Conservation (phyloP, 2,888 invertebrate genomes). For the Rapana venosa region DNA sequence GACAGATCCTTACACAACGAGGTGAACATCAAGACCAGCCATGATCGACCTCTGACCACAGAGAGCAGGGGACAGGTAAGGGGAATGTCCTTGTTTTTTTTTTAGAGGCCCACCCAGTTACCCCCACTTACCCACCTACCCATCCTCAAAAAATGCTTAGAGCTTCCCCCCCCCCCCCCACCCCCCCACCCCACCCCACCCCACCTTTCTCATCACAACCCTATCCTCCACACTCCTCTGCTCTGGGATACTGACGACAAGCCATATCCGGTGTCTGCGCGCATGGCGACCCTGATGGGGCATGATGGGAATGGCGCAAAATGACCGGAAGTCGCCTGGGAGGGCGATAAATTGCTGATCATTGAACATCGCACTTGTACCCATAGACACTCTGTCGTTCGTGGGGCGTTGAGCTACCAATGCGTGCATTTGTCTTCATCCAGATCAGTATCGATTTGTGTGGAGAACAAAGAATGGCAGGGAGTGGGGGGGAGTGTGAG, state of each 20-base stretch:
- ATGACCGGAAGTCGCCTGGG: background rate
- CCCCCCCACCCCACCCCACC: background rate
- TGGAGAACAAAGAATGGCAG: no score
- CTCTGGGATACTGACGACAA: constrained; percentile 1
- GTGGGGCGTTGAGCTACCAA: background rate
- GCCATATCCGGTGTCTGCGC: constrained; percentile 13
- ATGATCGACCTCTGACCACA: background rate
- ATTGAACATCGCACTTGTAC: background rate
- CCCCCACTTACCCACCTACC: background rate
- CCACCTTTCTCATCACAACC: background rate
- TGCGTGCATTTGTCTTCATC: no score
- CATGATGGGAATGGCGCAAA: constrained; percentile 19
- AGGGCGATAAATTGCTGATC: constrained; percentile 15
- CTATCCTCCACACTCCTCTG: background rate
- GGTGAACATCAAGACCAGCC: background rate
- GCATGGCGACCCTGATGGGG: background rate
- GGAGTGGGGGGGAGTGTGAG: no score
- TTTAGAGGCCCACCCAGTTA: background rate
- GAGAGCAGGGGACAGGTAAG: background rate
- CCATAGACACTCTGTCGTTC: background rate
- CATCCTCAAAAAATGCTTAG: background rate
- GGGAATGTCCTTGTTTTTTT: background rate
- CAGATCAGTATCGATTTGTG: no score
- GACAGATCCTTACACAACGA: background rate
- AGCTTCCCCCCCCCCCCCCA: no score